These are phyloP conservation scores for Campoplex capitator DNA, from an alignment of 2,888 invertebrate species.

Conservation along the genomic window DNA sequence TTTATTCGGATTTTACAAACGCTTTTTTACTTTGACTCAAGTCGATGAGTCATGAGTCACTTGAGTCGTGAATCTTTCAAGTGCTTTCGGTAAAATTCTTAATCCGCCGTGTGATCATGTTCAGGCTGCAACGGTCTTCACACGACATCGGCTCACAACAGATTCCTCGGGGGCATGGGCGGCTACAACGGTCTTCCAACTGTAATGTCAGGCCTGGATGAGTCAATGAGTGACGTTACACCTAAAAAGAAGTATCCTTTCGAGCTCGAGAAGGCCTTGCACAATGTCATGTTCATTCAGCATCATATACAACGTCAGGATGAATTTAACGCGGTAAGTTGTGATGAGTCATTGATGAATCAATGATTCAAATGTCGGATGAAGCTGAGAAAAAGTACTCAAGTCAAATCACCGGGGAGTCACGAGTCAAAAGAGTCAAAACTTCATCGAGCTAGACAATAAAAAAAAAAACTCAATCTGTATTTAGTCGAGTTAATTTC, in stretches of 20 bases:
- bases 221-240: constrained; percentile 92
- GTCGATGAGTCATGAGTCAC: not conserved
- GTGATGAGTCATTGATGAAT: not conserved
- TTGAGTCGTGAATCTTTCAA: not conserved
- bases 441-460: not conserved
- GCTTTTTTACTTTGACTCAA: not conserved
- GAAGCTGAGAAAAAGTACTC: not conserved
- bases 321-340: constrained; percentile 94
- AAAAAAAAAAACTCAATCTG: not conserved
- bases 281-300: constrained; percentile 98
- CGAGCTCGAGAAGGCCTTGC: constrained; percentile 96
- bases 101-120: too few relatives aligned
- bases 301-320: constrained; percentile 97
- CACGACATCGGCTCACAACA: constrained; percentile 91
- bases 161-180: constrained; percentile 89
- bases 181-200: constrained; percentile 94
- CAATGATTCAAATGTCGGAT: not conserved
- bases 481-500: not conserved
- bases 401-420: not conserved
- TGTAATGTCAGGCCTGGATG: constrained; percentile 93
- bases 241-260: constrained; percentile 95
- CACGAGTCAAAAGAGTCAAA: not conserved
- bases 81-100: not conserved
- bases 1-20: not conserved
- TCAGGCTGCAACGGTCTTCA: constrained; percentile 92